phyloP scores from a whole-genome alignment of 2,888 invertebrate species.

The Diarsia mendica region DNA sequence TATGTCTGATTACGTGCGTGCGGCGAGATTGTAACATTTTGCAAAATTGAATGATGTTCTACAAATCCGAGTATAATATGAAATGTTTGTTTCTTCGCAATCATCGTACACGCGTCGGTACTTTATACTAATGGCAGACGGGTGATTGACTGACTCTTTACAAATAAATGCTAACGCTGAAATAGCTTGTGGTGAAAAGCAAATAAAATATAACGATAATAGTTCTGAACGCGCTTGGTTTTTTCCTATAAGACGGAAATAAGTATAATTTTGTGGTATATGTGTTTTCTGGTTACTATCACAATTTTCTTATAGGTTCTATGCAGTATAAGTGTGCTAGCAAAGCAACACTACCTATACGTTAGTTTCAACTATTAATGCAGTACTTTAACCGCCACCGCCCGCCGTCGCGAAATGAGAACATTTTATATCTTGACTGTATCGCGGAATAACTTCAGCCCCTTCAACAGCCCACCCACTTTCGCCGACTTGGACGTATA shows the following conservation, averaged over 20 bases:
- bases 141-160: constrained; percentile 46
- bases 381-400: constrained; percentile 5
- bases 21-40: constrained; percentile 21
- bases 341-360: not conserved
- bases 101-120: constrained; percentile 33
- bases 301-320: not conserved
- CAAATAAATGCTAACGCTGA: constrained; percentile 43
- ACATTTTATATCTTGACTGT: constrained; percentile 55
- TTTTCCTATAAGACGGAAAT: constrained; percentile 11
- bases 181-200: constrained; percentile 38
- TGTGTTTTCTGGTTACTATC: not conserved
- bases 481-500: constrained; percentile 67
- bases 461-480: constrained; percentile 72
- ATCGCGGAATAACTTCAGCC: constrained; percentile 61
- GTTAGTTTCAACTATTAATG: constrained; percentile 19
- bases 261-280: not conserved
- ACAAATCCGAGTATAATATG: constrained; percentile 5
- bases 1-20: constrained; percentile 13
- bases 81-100: constrained; percentile 46
- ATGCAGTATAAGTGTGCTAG: not conserved
- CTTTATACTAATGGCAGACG: constrained; percentile 42
- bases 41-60: constrained; percentile 10
- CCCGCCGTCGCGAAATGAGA: constrained; percentile 43
- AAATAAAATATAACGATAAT: constrained; percentile 45
- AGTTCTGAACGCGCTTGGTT: constrained; percentile 2